Conservation (phyloP, 2,888 invertebrate species). For the Euzophera pinguis region DNA sequence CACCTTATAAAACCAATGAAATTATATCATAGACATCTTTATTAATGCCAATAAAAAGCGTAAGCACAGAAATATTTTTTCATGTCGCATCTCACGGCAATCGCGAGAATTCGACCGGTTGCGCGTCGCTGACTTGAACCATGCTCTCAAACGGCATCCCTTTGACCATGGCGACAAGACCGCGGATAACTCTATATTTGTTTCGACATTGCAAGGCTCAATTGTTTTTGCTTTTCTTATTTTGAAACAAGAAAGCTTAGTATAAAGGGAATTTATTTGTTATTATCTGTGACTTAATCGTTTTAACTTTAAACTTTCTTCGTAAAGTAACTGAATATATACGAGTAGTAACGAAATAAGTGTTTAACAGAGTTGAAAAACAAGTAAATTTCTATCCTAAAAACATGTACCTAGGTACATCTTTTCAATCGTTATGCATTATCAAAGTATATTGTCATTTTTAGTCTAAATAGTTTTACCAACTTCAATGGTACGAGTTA, state of each 20-base stretch:
- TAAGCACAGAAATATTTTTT: neutral
- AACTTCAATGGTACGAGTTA: too few relatives aligned
- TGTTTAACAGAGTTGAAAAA: too few relatives aligned
- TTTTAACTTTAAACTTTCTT: too few relatives aligned
- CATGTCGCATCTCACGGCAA: slow-evolving; percentile 1
- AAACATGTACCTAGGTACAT: too few relatives aligned
- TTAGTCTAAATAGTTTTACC: too few relatives aligned
- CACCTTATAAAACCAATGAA: too few relatives aligned
- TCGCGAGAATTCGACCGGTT: slow-evolving; percentile 26
- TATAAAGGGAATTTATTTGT: neutral
- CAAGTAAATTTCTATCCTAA: too few relatives aligned
- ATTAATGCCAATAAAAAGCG: slow-evolving; percentile 1
- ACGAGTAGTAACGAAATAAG: too few relatives aligned
- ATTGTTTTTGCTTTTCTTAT: neutral
- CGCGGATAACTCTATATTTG: slow-evolving; percentile 22
- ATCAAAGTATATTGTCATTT: too few relatives aligned
- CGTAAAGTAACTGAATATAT: too few relatives aligned
- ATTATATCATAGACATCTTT: neutral
- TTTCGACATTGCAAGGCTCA: slow-evolving; percentile 2
- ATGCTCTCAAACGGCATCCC: slow-evolving; percentile 26
- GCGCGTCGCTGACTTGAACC: slow-evolving; percentile 23
- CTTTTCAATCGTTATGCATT: too few relatives aligned
- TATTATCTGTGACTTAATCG: too few relatives aligned
- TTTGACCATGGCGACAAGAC: slow-evolving; percentile 19
- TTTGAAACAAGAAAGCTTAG: neutral